Evolutionary conservation across 2,113 vertebrate genomes (phyloP), one percentile per base, ranked within the genome.

Genomic region (Clarias batrachus): DNA sequence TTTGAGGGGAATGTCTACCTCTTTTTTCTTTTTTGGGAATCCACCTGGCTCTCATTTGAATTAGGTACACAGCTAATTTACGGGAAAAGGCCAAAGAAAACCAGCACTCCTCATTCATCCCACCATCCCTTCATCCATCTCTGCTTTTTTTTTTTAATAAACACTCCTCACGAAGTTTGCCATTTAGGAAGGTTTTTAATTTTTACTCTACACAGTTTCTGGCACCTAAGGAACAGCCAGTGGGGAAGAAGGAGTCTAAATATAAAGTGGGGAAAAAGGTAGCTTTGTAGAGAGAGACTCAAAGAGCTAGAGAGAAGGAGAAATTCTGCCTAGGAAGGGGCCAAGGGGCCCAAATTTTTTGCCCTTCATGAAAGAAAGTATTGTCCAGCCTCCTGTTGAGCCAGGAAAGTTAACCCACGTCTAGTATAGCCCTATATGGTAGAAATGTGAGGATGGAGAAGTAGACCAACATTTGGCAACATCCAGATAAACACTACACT

Each of bases 401-500:
- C 93, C 94, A 95, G 94, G 94, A 95, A 95, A 96, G 93, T 95
- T 95, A 92, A 93, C 93, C 93, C 91, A 92, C 91, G 85, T 82
- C 92, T 88, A 93, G 93, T 93, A 89, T 91, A 90, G 91, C 90
- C 91, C 91, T 92, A 81, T 62, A 85, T 81, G 63, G 70, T 57
- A 66, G 27, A 13, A 83, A 79, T 30, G 63, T 63, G 62, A 70
- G 70, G 71, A 87, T 74, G 85, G 68, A 73, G 82, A 52, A 66
- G 66, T 30, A 82, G 56, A 85, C 27, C 80, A 59, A 65, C n/a
- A 56, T 88, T 87, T 90, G 91, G 82, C 80, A 59, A 65, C n/a
- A 56, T 88, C 87, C 90, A 91, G 83, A 90, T 80, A 92, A 76
- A 77, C 13, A 87, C 41, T 3, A 73, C 30, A 37, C 17, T 33